Base-by-base conservation (phyloP, 2,888 invertebrate species). In the Spilarctia lutea region DNA sequence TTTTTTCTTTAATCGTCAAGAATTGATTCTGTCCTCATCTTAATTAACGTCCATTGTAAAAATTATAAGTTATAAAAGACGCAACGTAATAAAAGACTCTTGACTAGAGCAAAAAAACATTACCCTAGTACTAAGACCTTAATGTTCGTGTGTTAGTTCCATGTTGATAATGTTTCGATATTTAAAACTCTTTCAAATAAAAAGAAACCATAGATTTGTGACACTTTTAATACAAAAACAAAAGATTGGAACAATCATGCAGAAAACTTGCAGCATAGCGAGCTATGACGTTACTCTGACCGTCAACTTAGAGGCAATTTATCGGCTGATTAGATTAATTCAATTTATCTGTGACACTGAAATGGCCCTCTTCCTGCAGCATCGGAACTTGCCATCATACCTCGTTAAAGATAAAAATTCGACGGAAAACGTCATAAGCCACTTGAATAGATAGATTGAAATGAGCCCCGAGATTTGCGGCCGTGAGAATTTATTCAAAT, bases 251-350 rank as follows among this genome's bases (percentile, higher is more conserved):
- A 72, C 69, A 77, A 77, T 80, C 75, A 68, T 60, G 73, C 65
- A 75, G 63, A 63, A 30, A 63, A 30, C 30, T 30, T 63, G 65
- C 75, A 74, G 73, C 68, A 66, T 71, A 79, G 74, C 79, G 72
- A 80, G 78, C 77, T 79, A 82, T 85, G 83, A 83, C 79, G 79
- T 75, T 75, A 74, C 82, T 77, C 76, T 78, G 76, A 71, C 76
- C 77, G 77, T 77, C 84, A 82, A 79, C 78, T 82, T 75, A 72
- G 86, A 87, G 88, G 87, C 93, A 92, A 94, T 93, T 93, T 91
- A 91, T 90, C 91, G 92, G 89, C 87, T 92, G 91, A 94, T 94
- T 93, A 93, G 92, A 93, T 93, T 94, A 91, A 92, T 93, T 94
- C 94, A 94, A 94, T 94, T 91, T 91, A 92, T 91, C 92, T 90